Percentiles rank a stretch among this genome's conserved stretches.
phyloP scores from a whole-genome alignment of 2,888 invertebrate species.

The Ornithoptera priamus region DNA sequence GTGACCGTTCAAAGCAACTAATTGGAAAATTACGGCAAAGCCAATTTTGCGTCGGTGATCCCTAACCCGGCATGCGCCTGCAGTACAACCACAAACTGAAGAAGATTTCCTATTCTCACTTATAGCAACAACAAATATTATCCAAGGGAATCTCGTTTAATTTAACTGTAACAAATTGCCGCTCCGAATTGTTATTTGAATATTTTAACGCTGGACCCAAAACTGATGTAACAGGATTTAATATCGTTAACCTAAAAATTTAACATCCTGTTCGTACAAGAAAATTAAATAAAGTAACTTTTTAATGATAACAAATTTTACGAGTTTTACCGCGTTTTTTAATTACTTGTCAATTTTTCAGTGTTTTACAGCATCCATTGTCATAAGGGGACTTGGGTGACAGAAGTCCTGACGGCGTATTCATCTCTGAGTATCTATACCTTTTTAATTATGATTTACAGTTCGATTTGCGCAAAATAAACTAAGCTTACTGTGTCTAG shows the following conservation, averaged over 20 bases:
- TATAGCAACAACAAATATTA: conserved; percentile 9
- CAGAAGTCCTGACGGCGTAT: no score
- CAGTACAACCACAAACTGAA: conserved; percentile 38
- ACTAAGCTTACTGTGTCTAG: no score
- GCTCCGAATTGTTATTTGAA: conserved; percentile 21
- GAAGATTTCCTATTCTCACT: conserved; percentile 21
- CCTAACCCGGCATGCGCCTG: conserved; percentile 36
- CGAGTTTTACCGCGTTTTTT: no score
- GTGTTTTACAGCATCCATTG: no score
- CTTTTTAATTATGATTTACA: no score
- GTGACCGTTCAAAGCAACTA: conserved; percentile 52
- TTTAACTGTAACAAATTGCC: conserved; percentile 24
- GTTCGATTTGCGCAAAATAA: no score
- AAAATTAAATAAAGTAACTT: no score
- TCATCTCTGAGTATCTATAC: no score
- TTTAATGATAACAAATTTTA: no score
- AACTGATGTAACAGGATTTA: neutral
- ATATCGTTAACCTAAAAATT: neutral
- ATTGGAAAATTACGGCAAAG: conserved; percentile 54
- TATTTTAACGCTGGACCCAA: conserved; percentile 9
- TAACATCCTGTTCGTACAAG: neutral
- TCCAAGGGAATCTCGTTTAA: conserved; percentile 25
- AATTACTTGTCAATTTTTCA: no score
- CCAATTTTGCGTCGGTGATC: conserved; percentile 41
- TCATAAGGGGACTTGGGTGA: no score